Evolutionary conservation across 2,113 vertebrate genomes (phyloP), one percentile per base, ranked within the genome.

Genomic region (Stigmatopora argus): DNA sequence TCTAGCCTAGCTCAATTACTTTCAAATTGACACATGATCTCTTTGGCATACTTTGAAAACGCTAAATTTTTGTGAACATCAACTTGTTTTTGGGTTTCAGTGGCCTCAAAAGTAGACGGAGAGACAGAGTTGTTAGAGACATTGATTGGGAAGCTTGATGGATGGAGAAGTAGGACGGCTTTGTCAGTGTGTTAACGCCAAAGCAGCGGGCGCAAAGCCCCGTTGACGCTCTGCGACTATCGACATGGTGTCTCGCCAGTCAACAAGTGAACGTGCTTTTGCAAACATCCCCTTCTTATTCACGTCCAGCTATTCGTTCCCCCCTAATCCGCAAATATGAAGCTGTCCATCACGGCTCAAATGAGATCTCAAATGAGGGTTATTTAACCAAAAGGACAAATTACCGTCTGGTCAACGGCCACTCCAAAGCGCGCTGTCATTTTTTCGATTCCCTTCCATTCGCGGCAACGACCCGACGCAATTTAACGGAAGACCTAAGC

Each of bases 271-370:
- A 64, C 18, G 14, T 10, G 1, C 70, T 68, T n/a, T 51, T 12
- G 23, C 65, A 78, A 72, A 69, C 65, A 61, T 49, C 26, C 17
- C 63, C 71, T 77, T 77, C 76, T 57, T 59, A 49, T 51, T 70
- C 51, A 66, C 23, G 0, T 73, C 12, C 0, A 62, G 71, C 44
- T 31, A 46, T 70, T 74, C n/a, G n/a, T 79, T 70, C 74, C 73
- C 48, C 66, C 2, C 6, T 71, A 55, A 60, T 64, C 69, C 44
- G 69, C 60, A 71, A 72, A 73, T 64, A 84, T 73, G 82, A 85
- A 77, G 72, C 70, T 46, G 62, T 77, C 82, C 69, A 78, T 74
- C 64, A 38, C 44, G 67, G 63, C 75, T 68, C 71, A 71, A 70
- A 80, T 62, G 60, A 67, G 48, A 55, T 61, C 68, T 78, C 68